Evolutionary conservation across 2,113 vertebrate species (phyloP).

Genomic region (Grus americana): DNA sequence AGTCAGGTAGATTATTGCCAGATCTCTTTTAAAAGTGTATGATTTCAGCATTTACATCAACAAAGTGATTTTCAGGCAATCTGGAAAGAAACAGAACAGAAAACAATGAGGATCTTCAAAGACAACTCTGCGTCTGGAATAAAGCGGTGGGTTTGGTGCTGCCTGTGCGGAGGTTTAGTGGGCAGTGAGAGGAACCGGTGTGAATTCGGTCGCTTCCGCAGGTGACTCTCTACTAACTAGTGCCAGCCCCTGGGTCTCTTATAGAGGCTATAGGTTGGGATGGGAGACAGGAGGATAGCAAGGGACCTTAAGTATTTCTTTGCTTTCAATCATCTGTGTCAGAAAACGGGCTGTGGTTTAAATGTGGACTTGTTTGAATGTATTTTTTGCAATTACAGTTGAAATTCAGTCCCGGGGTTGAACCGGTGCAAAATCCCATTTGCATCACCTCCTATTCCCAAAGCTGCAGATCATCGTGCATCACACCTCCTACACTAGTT

Average conservation of each 20-base stretch:
- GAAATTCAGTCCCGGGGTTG: background rate
- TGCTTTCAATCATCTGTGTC: background rate
- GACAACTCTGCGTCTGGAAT: background rate
- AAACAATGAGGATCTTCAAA: background rate
- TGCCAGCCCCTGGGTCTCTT: background rate
- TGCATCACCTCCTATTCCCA: background rate
- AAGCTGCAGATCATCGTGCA: background rate
- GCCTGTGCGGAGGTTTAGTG: background rate
- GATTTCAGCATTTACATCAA: background rate
- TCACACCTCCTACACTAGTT: background rate
- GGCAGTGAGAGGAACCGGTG: background rate
- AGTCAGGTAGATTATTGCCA: background rate
- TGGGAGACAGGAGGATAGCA: background rate
- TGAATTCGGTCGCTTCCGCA: background rate
- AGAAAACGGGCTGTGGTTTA: fast-evolving
- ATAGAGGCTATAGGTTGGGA: background rate
- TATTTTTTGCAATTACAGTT: background rate
- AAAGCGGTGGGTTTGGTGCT: background rate
- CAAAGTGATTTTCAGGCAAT: background rate
- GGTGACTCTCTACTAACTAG: background rate
- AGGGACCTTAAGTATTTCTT: background rate
- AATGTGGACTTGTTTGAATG: background rate
- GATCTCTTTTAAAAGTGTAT: background rate
- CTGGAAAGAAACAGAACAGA: background rate
- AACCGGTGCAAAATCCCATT: background rate